Evolutionary conservation across 2,888 invertebrate species (phyloP).

Genomic region (Camptogramma bilineatum): DNA sequence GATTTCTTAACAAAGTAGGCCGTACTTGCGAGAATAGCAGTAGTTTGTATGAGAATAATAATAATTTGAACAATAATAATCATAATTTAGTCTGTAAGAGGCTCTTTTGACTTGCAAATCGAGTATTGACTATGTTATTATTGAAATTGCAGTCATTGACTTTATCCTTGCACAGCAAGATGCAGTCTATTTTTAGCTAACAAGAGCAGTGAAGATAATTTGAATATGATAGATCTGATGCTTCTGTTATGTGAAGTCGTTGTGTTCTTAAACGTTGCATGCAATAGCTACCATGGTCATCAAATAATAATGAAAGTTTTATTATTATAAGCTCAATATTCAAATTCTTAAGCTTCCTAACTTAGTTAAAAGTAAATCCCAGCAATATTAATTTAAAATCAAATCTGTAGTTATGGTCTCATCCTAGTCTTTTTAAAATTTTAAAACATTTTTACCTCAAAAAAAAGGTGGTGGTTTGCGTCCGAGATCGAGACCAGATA

Average conservation of each 20-base stretch:
- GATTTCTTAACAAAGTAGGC: conserved; percentile 18
- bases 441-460: no score
- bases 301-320: no score
- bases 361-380: background rate
- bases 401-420: no score
- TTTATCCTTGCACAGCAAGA: conserved; percentile 12
- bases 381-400: no score
- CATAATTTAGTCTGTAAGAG: conserved; percentile 12
- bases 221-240: background rate
- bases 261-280: background rate
- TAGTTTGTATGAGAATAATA: conserved; percentile 3
- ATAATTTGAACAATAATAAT: conserved; percentile 10
- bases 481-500: no score
- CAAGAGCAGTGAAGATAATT: background rate
- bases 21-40: conserved; percentile 15
- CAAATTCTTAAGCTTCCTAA: no score
- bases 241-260: background rate
- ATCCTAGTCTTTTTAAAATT: no score
- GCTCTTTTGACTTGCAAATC: conserved; percentile 18
- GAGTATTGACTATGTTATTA: conserved; percentile 11
- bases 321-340: no score
- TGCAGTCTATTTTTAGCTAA: background rate
- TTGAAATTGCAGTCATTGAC: conserved; percentile 15
- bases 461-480: no score
- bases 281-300: no score